Evolutionary conservation across 2,113 vertebrate species (phyloP), one percentile per base, ranked within the genome.

Genomic region (Lanius collurio): DNA sequence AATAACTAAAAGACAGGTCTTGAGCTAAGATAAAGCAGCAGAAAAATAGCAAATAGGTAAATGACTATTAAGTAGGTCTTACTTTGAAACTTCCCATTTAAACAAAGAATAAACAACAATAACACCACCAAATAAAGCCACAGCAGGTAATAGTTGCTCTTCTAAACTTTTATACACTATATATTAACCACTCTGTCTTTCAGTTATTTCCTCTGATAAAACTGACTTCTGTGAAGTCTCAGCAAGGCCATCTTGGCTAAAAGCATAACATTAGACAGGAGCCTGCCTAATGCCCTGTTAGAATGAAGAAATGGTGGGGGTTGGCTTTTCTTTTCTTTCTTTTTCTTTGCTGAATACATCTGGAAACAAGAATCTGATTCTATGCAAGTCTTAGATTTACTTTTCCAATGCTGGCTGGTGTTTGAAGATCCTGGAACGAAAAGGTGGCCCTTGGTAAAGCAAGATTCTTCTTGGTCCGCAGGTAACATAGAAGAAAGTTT

Each of bases 101-200:
- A 98, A 98, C 98, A 96, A 98, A 98, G 97, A 98, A 98, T 98
- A 97, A 98, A 99, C 98, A 97, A 98, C 98, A 98, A 96, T 97
- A 97, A 98, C 98, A 98, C 98, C 98, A 99, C 98, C 98, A 98
- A 99, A 98, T 97, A 98, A 98, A 99, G 97, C 98, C 98, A 99
- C 98, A 98, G 98, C 98, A 98, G 98, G 98, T 98, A 99, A 99
- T 98, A 98, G 91, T 98, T 97, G 98, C 97, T 99, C 98, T 97
- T 98, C 97, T 97, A 98, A 98, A 98, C 97, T 97, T 98, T 98
- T 98, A 97, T 98, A 99, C 98, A 98, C 96, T 98, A 98, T n/a
- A n/a, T 97, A 96, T 98, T 98, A 95, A 98, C 97, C 98, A 84
- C 96, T 98, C 98, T 98, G 98, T 98, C 98, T 98, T 98, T 98